phyloP scores from a whole-genome alignment of 2,797 vertebrate species.

The Sylvia borin region DNA sequence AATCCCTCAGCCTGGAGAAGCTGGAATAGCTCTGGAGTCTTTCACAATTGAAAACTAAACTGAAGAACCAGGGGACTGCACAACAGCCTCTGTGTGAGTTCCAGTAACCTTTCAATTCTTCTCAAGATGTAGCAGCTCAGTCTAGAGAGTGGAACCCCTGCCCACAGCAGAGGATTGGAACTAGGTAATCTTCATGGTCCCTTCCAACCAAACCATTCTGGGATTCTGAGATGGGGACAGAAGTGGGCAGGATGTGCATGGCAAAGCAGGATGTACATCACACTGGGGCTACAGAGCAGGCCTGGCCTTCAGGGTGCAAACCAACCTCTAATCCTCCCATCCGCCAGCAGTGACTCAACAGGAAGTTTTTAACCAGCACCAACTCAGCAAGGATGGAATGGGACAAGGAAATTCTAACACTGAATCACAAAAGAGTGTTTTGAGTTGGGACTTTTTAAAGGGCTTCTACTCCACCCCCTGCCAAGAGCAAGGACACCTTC shows the following conservation, averaged over 20 bases:
- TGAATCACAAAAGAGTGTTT: not conserved
- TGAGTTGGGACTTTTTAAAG: not conserved
- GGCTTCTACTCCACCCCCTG: not conserved
- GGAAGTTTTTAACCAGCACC: not conserved
- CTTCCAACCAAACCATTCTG: not conserved
- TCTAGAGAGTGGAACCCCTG: not conserved
- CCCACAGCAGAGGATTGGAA: not conserved
- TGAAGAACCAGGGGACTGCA: not conserved
- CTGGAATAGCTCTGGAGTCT: not conserved
- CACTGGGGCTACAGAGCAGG: not conserved
- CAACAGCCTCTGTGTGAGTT: not conserved
- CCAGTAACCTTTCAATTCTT: not conserved
- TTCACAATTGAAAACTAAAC: not conserved
- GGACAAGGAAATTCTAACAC: not conserved
- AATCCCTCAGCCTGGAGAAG: not conserved
- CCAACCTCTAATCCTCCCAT: not conserved
- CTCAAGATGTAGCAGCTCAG: not conserved
- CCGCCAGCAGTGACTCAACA: not conserved
- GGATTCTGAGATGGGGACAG: not conserved
- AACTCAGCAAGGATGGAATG: not conserved
- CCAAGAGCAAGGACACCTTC: fast-evolving
- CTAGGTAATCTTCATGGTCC: not conserved
- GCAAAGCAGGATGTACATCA: not conserved
- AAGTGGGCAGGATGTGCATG: not conserved
- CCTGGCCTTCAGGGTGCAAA: not conserved